Evolutionary conservation across 2,113 vertebrate species (phyloP), one percentile per base, ranked within the genome.

Genomic region (Echinops telfairi): DNA sequence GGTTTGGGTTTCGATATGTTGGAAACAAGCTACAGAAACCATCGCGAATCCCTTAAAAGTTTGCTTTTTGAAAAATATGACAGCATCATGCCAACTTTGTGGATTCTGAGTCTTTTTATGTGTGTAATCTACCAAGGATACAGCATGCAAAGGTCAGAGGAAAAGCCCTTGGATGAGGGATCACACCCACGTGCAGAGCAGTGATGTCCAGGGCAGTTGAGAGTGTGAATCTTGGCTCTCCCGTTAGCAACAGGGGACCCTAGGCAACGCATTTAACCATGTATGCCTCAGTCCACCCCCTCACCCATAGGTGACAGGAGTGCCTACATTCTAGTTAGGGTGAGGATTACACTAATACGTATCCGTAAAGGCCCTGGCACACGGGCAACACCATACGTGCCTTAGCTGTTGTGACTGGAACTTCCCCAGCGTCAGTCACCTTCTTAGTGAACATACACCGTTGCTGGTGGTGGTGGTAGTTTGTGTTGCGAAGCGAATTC

Each of bases 1-100:
- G 31, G 5, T 75, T 88, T 66, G 3, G 6, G 11, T 70, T 62
- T 58, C 9, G 91, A 4, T 73, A 20, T 70, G 2, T 76, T 82
- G n/a, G 60, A 87, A 89, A 77, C 2, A 88, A 7, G 8, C 19
- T 82, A 29, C 7, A 73, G n/a, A 86, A 78, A 58, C 23, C 23
- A 33, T 33, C 86, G 53, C 31, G 62, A 23, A 81, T 86, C 92
- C 88, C 60, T 40, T 36, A 79, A 95, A 89, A 27, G 75, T 10
- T 80, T 76, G 53, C 47, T 53, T 53, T 53, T 53, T 53, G 47
- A 53, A 53, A 83, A 17, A 38, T 60, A 20, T 1, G 16, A 23
- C 22, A 53, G 66, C 22, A 60, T 11, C 3, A 38, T 80, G 29
- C 80, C 81, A 84, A 16, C 38, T 91, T 0, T 40, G 29, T 88